Evolutionary conservation across 1,140 invertebrate species (phyloP).

Genomic region (Caenorhabditis briggsae): DNA sequence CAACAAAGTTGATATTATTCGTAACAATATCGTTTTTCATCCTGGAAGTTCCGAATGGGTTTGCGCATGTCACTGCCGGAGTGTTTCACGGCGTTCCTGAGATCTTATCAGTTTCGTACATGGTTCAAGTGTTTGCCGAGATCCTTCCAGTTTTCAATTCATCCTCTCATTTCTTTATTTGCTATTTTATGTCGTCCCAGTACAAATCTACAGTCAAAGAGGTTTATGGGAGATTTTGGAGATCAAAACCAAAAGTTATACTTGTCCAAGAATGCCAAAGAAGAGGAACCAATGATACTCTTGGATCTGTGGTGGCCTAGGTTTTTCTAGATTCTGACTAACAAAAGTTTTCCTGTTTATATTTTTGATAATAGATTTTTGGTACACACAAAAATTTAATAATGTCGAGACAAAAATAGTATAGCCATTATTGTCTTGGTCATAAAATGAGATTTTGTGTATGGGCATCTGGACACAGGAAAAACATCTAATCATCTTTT

Average conservation of each 20-base stretch:
- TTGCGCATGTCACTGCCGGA: background rate
- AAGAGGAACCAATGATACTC: background rate
- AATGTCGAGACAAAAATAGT: too few relatives aligned
- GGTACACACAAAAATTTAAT: too few relatives aligned
- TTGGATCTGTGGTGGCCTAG: background rate
- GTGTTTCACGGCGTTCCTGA: background rate
- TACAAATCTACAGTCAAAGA: background rate
- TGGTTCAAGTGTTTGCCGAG: conserved; percentile 37
- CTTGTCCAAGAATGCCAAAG: background rate
- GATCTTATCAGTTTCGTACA: background rate
- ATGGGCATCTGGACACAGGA: too few relatives aligned
- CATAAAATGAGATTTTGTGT: too few relatives aligned
- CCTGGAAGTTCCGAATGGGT: conserved; percentile 31
- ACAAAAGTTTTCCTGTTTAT: too few relatives aligned
- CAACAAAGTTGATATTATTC: conserved; percentile 9
- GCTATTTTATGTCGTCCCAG: background rate
- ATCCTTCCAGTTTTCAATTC: conserved; percentile 40
- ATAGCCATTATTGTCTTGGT: too few relatives aligned
- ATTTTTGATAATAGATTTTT: too few relatives aligned
- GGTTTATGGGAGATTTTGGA: background rate
- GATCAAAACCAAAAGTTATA: background rate
- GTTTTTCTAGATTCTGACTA: too few relatives aligned
- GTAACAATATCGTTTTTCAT: conserved; percentile 28
- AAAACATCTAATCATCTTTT: too few relatives aligned
- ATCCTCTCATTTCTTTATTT: conserved; percentile 40